phyloP scores from a whole-genome alignment of 2,797 vertebrate species.

The Cryptoblepharus egeriae region DNA sequence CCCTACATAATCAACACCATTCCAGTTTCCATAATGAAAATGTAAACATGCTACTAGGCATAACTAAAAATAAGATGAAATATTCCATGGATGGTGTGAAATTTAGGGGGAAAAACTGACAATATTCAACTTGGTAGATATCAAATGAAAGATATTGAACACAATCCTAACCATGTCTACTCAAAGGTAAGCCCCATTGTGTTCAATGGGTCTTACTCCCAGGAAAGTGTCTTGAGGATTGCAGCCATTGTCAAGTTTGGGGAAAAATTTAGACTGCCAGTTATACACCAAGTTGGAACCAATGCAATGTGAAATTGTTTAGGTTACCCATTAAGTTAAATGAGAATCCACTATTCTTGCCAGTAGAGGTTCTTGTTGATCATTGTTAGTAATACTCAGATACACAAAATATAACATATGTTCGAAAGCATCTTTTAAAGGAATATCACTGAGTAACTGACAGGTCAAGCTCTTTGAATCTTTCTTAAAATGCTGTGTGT shows the following conservation, averaged over 20 bases:
- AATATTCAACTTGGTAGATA: neutral
- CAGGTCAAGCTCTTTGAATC: neutral
- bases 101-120: neutral
- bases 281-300: neutral
- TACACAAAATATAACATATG: conserved; percentile 9
- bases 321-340: conserved; percentile 3
- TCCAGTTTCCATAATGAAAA: neutral
- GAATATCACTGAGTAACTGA: conserved; percentile 4
- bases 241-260: too few relatives aligned
- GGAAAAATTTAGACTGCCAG: neutral
- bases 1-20: neutral
- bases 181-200: too few relatives aligned
- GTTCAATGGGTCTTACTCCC: too few relatives aligned
- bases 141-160: conserved; percentile 6
- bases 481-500: conserved; percentile 2
- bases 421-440: neutral
- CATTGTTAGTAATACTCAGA: conserved; percentile 22
- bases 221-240: too few relatives aligned
- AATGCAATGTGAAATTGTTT: neutral
- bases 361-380: neutral
- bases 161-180: too few relatives aligned
- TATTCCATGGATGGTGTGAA: neutral
- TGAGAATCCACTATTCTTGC: conserved; percentile 8
- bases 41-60: neutral
- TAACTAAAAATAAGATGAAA: neutral